These are phyloP conservation scores for Terrapene triunguis DNA, from an alignment of 2,113 vertebrate species.

Conservation along the genomic window DNA sequence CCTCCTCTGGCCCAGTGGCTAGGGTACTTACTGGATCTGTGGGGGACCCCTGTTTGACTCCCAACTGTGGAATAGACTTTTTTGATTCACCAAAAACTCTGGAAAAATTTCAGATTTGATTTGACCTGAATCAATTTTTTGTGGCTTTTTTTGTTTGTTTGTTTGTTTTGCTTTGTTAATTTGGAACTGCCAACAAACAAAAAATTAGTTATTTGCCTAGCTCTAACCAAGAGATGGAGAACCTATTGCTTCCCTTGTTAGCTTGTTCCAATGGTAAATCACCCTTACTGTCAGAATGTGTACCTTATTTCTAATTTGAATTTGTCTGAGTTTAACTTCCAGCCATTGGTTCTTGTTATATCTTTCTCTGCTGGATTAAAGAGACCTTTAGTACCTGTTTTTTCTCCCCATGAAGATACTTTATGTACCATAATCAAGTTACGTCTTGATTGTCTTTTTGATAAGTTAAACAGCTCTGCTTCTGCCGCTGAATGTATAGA, in stretches of 20 bases:
- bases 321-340: slow-evolving; percentile 20
- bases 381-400: background rate
- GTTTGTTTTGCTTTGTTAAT: too few relatives aligned
- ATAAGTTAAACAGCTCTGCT: slow-evolving; percentile 53
- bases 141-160: too few relatives aligned
- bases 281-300: slow-evolving; percentile 31
- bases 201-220: too few relatives aligned
- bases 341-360: slow-evolving; percentile 3
- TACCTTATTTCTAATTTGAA: slow-evolving; percentile 10
- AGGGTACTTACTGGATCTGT: too few relatives aligned
- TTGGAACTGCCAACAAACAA: too few relatives aligned
- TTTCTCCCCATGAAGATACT: slow-evolving; percentile 42
- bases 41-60: too few relatives aligned
- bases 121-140: too few relatives aligned
- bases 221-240: background rate
- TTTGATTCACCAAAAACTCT: too few relatives aligned
- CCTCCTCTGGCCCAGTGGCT: too few relatives aligned
- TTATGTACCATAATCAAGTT: slow-evolving; percentile 3
- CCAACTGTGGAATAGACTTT: too few relatives aligned
- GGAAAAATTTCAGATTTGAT: too few relatives aligned
- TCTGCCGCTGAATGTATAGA: slow-evolving; percentile 27
- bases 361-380: background rate
- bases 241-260: background rate
- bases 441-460: slow-evolving; percentile 57
- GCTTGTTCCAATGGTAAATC: slow-evolving; percentile 2